Evolutionary conservation across 2,797 vertebrate genomes (phyloP), one percentile per base, ranked within the genome.

Genomic region (Zalophus californianus): DNA sequence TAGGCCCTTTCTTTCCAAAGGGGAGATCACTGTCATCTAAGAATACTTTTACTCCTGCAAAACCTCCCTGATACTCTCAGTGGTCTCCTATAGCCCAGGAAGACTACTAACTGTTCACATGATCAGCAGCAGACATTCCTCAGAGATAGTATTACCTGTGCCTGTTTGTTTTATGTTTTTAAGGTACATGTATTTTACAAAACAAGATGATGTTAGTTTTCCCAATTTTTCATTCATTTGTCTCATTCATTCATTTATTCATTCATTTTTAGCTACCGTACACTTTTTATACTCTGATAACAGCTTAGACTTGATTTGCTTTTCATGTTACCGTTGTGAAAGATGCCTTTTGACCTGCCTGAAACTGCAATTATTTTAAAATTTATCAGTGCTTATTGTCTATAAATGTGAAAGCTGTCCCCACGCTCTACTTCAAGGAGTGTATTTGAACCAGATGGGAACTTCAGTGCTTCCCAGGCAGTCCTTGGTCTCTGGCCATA

Each of bases 381-480:
- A 66, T 35, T 12, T 35, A 27, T 56, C 70, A 50, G 3, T 21
- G 44, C 35, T 44, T 73, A 1, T 44, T 80, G 8, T 90, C 87
- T 88, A 21, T 94, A 35, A 91, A 21, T 56, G 16, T 88, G 82
- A 83, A 62, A 73, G 3, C 56, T 84, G 52, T 6, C 10, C 2
- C 3, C 27, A 7, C 13, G 4, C 1, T 38, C n/a, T 4, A 35
- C 50, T 3, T 20, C 5, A 38, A 2, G 25, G 11, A 56, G 29
- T 41, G n/a, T 89, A 29, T 87, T 87, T 92, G 66, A 94, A 23
- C 8, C 29, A 72, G 29, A 21, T 23, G 56, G 68, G 64, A 92
- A 52, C 8, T 54, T 48, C 70, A 82, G 2, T 32, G 23, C 25
- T 90, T 58, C 41, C 15, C 41, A n/a, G 60, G 14, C 21, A 10